These are phyloP conservation scores for Heliconius hewitsoni DNA, from an alignment of 1,140 invertebrate species.

Conservation along the genomic window DNA sequence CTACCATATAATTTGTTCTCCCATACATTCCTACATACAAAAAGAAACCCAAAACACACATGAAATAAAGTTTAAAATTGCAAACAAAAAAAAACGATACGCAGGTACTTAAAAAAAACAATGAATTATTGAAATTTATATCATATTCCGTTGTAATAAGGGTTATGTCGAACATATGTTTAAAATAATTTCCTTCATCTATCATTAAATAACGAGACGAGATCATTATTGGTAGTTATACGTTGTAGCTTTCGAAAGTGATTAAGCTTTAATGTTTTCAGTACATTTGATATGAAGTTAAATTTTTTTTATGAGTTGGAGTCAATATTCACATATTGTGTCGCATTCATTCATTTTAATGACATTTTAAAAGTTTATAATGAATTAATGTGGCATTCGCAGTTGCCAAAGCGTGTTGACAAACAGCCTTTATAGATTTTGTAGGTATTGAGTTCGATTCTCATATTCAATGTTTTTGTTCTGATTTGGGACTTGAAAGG, in stretches of 20 bases:
- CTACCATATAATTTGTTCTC: background rate
- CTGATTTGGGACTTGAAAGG: too few species aligned
- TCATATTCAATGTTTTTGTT: too few species aligned
- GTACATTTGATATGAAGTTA: background rate
- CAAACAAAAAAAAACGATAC: background rate
- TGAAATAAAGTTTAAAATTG: background rate
- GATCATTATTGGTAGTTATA: constrained; percentile 46
- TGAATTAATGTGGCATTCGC: background rate
- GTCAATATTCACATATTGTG: background rate
- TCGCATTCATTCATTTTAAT: background rate
- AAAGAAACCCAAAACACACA: background rate
- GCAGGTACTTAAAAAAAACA: background rate
- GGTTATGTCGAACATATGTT: background rate
- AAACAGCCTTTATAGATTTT: too few species aligned
- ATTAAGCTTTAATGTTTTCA: constrained; percentile 22
- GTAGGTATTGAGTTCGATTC: too few species aligned
- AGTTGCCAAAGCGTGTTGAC: too few species aligned
- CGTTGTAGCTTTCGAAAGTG: background rate
- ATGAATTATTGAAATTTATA: background rate
- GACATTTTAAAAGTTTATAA: background rate
- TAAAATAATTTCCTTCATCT: constrained; percentile 59
- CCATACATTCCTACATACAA: background rate
- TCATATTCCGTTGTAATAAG: background rate
- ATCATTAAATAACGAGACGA: constrained; percentile 58
- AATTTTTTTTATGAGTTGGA: background rate